Conservation (phyloP, 2,888 invertebrate species). For the Fabriciana adippe region DNA sequence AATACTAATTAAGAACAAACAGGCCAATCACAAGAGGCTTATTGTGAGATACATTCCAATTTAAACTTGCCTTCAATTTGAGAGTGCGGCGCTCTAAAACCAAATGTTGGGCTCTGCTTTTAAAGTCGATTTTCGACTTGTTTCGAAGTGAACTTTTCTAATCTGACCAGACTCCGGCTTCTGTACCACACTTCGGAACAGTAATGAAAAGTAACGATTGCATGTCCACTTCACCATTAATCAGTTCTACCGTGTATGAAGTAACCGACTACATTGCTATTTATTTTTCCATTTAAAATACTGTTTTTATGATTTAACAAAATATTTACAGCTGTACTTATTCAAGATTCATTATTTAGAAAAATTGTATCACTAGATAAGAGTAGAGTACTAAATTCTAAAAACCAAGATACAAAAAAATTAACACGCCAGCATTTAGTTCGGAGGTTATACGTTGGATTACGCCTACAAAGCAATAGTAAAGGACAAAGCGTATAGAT, state of each 20-base stretch:
- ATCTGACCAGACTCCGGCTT: slow-evolving; percentile 74
- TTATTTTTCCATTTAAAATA: slow-evolving; percentile 23
- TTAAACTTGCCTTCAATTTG: slow-evolving; percentile 80
- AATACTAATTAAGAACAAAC: slow-evolving; percentile 81
- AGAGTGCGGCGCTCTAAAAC: slow-evolving; percentile 71
- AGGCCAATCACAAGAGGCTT: slow-evolving; percentile 80
- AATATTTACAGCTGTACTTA: not conserved
- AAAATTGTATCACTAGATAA: not conserved
- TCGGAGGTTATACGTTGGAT: slow-evolving; percentile 33
- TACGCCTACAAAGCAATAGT: slow-evolving; percentile 74
- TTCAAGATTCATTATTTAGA: not conserved
- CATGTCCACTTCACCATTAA: slow-evolving; percentile 77
- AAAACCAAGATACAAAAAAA: slow-evolving; percentile 14
- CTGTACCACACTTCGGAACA: slow-evolving; percentile 76
- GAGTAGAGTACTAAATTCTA: not conserved
- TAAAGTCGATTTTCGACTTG: slow-evolving; percentile 81
- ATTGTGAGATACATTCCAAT: slow-evolving; percentile 82
- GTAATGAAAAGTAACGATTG: slow-evolving; percentile 83
- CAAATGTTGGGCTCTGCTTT: slow-evolving; percentile 77
- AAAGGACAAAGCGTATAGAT: slow-evolving; percentile 71
- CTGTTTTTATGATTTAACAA: slow-evolving; percentile 6
- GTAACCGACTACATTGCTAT: slow-evolving; percentile 27
- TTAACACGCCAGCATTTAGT: slow-evolving; percentile 33
- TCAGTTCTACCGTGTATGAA: slow-evolving; percentile 58
- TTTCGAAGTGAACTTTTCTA: slow-evolving; percentile 77